These are phyloP conservation scores for Linurgus olivaceus DNA, from an alignment of 2,797 vertebrate genomes.

Conservation along the genomic window DNA sequence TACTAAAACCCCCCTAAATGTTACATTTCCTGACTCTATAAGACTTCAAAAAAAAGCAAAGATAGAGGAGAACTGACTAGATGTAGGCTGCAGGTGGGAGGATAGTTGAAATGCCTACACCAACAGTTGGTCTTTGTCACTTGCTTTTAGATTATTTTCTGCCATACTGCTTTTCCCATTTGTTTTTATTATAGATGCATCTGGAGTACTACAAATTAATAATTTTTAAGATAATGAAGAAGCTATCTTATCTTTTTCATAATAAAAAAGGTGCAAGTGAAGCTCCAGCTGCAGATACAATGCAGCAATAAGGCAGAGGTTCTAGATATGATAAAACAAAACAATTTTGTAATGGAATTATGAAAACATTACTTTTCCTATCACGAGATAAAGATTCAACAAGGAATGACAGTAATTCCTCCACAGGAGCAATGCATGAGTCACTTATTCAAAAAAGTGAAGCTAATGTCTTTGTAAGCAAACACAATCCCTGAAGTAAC, in stretches of 20 bases:
- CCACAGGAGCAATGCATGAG: not conserved
- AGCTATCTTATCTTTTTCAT: not conserved
- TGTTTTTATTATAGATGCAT: not conserved
- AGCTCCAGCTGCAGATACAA: not conserved
- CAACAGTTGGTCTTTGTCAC: not conserved
- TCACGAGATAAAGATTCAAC: not conserved
- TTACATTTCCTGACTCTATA: not conserved
- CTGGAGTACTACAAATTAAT: not conserved
- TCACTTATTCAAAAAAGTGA: conserved; percentile 15
- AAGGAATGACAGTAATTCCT: not conserved
- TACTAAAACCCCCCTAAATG: not conserved
- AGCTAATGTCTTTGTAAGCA: not conserved
- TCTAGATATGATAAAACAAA: not conserved
- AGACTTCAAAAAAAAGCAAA: not conserved
- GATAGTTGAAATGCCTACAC: not conserved
- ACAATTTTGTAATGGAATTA: not conserved
- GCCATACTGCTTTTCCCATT: not conserved
- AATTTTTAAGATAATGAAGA: conserved; percentile 3
- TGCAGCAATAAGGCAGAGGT: not conserved
- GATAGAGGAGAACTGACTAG: not conserved
- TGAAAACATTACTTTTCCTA: not conserved
- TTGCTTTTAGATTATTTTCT: not conserved
- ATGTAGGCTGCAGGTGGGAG: not conserved
- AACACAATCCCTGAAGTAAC: conserved; percentile 5
- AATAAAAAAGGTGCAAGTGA: not conserved